Base-by-base conservation (phyloP, 2,888 invertebrate genomes). In the Stenchaetothrips biformis region DNA sequence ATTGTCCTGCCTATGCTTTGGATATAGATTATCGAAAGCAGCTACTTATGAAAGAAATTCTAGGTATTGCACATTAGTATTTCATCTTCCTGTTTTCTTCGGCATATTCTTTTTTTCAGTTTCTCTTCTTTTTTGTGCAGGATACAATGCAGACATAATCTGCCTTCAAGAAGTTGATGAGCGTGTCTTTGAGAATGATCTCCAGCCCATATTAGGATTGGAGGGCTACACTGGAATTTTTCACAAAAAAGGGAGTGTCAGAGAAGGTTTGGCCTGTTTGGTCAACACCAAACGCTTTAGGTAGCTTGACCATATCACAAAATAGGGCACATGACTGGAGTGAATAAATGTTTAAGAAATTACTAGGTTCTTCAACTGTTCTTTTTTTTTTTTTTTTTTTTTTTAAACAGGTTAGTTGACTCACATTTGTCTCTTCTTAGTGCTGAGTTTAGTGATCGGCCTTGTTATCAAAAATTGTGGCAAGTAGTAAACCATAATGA, bases 101-200 rank as follows among this genome's bases (percentile, higher is more conserved):
- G 49, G 78, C 78, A 53, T 78, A 81, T 67, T 79, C 27, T 49
- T 79, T 53, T 0, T 80, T 82, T 80, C 67, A 27, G n/a, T 79
- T 48, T 21, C 25, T 16, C 48, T 53, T 11, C 48, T 81, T 77
- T 53, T 79, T 59, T 21, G 18, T 59, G 21, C 53, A 92, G 96
- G 95, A n/a, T 98, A 96, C 86, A 94, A 97, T 88, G 92, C 92
- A 67, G 98, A 98, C 86, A 88, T 98, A 79, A 88, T 97, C 80
- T 97, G 97, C 84, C 88, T 98, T 18, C 98, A 98, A 90, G 98
- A 98, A 90, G 95, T 97, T 0, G 98, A 98, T 86, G 86, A 86
- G 16, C 94, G 92, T 87, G 89, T 96, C 78, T 97, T 93, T 86
- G 87, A 90, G 9, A 85, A 89, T 82, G 93, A 93, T 85, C 88